phyloP scores from a whole-genome alignment of 2,797 vertebrate species.

The Carcharodon carcharias region DNA sequence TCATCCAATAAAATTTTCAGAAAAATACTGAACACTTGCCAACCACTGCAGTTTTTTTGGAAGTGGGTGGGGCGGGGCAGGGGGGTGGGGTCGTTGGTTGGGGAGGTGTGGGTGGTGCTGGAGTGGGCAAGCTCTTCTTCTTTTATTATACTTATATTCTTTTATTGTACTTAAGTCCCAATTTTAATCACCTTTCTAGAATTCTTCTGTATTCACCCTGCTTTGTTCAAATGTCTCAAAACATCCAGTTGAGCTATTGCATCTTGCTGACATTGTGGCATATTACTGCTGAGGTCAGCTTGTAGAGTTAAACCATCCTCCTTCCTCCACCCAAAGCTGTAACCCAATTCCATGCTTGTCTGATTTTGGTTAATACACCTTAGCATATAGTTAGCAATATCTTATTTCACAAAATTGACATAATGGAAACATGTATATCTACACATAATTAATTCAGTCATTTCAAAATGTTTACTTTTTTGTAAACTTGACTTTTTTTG shows the following conservation, averaged over 20 bases:
- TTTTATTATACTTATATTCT: too few species aligned
- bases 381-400: background rate
- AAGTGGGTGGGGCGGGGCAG: too few species aligned
- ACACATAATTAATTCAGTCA: background rate
- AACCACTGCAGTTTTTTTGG: background rate
- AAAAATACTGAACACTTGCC: background rate
- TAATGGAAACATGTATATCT: background rate
- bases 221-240: background rate
- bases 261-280: background rate
- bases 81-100: too few species aligned
- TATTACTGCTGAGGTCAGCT: background rate
- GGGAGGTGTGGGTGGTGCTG: background rate
- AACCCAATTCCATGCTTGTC: background rate
- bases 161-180: background rate
- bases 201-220: background rate
- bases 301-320: background rate
- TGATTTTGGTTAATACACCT: background rate
- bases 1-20: background rate
- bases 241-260: background rate
- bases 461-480: background rate
- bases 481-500: background rate
- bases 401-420: background rate
- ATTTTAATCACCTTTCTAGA: background rate
- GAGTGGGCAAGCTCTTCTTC: too few species aligned
- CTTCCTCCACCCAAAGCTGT: background rate